A percentile compares a stretch with the other conserved stretches of the same genome.
Conservation (phyloP, 1,140 invertebrate species). For the Protaetia brevitarsis region DNA sequence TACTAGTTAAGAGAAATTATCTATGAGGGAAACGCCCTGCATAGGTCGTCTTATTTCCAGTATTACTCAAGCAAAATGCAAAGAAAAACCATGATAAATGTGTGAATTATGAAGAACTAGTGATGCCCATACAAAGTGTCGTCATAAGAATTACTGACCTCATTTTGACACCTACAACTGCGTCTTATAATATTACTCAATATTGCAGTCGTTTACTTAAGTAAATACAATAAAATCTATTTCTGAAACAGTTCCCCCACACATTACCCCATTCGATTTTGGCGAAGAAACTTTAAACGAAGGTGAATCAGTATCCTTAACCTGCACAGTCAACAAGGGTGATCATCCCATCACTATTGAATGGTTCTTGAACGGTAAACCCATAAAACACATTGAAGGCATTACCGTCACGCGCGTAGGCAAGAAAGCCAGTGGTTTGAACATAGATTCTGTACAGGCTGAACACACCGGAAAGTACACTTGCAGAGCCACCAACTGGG, state of each 20-base stretch:
- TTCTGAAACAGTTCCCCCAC: constrained; percentile 50
- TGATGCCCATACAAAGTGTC: too few relatives aligned
- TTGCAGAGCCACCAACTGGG: constrained; percentile 63
- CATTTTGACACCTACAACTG: too few relatives aligned
- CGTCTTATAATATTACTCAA: too few relatives aligned
- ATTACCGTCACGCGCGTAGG: constrained; percentile 46
- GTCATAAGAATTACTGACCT: too few relatives aligned
- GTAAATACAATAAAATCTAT: too few relatives aligned
- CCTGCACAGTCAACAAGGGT: constrained; percentile 67
- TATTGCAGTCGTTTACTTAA: not conserved
- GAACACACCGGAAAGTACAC: constrained; percentile 68
- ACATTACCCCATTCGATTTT: constrained; percentile 54
- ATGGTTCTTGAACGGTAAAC: constrained; percentile 58
- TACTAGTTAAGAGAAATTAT: too few relatives aligned
- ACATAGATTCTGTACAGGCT: constrained; percentile 56
- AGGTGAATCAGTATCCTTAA: constrained; percentile 66
- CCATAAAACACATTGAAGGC: constrained; percentile 44
- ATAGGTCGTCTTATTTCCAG: too few relatives aligned
- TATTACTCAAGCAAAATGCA: too few relatives aligned
- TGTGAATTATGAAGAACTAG: too few relatives aligned
- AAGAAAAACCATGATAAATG: too few relatives aligned
- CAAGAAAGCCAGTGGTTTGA: constrained; percentile 48
- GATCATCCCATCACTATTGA: constrained; percentile 64
- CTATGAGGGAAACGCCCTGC: too few relatives aligned
- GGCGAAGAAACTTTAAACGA: constrained; percentile 57